Conservation (phyloP, 2,113 vertebrate species). For the Notarius quadriscutis region DNA sequence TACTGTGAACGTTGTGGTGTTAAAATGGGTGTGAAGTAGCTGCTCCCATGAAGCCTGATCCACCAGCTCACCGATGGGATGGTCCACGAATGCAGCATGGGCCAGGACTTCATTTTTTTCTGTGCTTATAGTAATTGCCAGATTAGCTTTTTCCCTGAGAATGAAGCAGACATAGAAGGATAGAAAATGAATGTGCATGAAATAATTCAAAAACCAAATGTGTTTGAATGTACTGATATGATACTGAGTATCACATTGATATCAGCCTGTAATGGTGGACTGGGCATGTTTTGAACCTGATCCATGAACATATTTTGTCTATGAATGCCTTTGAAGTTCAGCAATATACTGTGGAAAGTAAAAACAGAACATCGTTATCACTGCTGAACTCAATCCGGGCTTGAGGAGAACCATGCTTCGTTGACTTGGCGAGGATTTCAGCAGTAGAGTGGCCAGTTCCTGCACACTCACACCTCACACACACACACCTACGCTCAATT, state of each 20-base stretch:
- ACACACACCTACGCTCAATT: too few relatives aligned
- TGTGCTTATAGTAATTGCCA: slow-evolving; percentile 84
- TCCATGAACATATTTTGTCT: background rate
- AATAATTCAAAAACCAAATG: background rate
- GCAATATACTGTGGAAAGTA: too few relatives aligned
- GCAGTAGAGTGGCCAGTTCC: too few relatives aligned
- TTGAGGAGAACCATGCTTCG: too few relatives aligned
- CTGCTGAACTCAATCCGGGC: too few relatives aligned
- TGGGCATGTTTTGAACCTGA: background rate
- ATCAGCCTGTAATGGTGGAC: background rate
- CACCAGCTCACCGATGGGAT: slow-evolving; percentile 77
- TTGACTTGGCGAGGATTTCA: too few relatives aligned
- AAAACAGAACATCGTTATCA: too few relatives aligned
- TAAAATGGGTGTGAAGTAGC: slow-evolving; percentile 72
- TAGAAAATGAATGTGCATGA: background rate
- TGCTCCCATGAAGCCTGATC: slow-evolving; percentile 79
- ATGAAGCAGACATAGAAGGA: slow-evolving; percentile 45
- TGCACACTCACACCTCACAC: too few relatives aligned
- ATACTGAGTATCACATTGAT: background rate
- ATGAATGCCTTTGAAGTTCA: background rate
- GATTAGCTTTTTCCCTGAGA: slow-evolving; percentile 85
- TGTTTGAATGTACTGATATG: background rate
- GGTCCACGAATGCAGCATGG: slow-evolving; percentile 84
- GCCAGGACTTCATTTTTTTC: slow-evolving; percentile 75
- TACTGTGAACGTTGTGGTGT: slow-evolving; percentile 76